Percentiles rank a stretch among this genome's conserved stretches.
phyloP scores from a whole-genome alignment of 2,797 vertebrate genomes.

The Paratrypauchen microcephalus region DNA sequence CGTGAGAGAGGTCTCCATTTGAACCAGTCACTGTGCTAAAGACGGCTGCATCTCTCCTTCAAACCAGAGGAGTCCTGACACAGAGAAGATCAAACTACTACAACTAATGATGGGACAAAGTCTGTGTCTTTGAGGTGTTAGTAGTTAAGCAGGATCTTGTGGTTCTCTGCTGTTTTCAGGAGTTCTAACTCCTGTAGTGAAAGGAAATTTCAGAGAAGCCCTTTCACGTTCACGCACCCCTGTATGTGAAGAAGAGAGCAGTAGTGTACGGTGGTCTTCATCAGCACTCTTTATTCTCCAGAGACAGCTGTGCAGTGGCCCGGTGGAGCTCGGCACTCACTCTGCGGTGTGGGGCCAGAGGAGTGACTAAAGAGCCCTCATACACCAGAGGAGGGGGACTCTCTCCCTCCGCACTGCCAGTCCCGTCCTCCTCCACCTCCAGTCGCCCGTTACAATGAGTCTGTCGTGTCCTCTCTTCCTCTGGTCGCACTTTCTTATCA shows the following conservation, averaged over 20 bases:
- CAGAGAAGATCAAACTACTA: slow-evolving; percentile 31
- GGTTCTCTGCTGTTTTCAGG: slow-evolving; percentile 42
- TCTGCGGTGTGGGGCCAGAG: slow-evolving; percentile 64
- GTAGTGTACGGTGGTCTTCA: slow-evolving; percentile 63
- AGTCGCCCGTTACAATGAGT: slow-evolving; percentile 58
- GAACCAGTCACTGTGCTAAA: slow-evolving; percentile 18
- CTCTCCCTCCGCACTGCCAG: slow-evolving; percentile 63
- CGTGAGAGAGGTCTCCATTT: slow-evolving; percentile 33
- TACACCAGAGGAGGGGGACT: slow-evolving; percentile 64
- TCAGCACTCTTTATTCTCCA: slow-evolving; percentile 92
- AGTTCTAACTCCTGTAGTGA: slow-evolving; percentile 40
- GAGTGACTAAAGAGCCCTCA: slow-evolving; percentile 55
- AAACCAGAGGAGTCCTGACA: slow-evolving; percentile 45
- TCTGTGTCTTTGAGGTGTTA: slow-evolving; percentile 52
- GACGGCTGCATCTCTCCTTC: slow-evolving; percentile 27
- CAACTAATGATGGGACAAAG: slow-evolving; percentile 23
- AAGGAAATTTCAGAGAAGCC: slow-evolving; percentile 47
- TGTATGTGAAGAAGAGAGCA: slow-evolving; percentile 47
- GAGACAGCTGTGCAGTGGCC: slow-evolving; percentile 89
- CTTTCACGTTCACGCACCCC: slow-evolving; percentile 60
- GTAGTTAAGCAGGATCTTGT: slow-evolving; percentile 41
- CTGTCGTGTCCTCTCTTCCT: slow-evolving; percentile 58
- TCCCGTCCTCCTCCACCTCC: slow-evolving; percentile 69
- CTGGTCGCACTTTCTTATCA: slow-evolving; percentile 85
- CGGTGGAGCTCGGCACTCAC: slow-evolving; percentile 86